Evolutionary conservation across 1,140 invertebrate genomes (phyloP).

Genomic region (Trichonephila clavipes): DNA sequence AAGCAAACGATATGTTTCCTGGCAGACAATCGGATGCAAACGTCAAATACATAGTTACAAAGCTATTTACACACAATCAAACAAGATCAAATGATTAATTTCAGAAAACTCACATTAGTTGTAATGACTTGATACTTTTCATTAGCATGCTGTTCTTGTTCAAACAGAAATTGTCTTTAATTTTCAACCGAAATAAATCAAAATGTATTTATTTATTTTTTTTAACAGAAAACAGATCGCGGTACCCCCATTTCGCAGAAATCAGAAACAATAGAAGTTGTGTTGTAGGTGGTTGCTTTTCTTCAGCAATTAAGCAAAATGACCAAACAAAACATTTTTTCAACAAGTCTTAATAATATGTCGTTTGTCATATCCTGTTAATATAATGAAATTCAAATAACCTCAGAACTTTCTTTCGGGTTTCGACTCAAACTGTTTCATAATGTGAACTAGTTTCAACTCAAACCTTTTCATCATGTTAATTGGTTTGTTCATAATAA

Average conservation of each 20-base stretch:
- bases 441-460: too few species aligned
- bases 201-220: constrained; percentile 19
- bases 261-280: constrained; percentile 48
- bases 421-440: too few species aligned
- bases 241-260: constrained; percentile 56
- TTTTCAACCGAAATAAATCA: background rate
- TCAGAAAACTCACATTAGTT: background rate
- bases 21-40: background rate
- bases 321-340: too few species aligned
- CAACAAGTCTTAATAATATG: too few species aligned
- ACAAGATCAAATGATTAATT: background rate
- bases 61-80: constrained; percentile 4
- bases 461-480: too few species aligned
- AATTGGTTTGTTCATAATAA: too few species aligned
- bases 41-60: background rate
- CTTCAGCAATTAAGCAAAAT: too few species aligned
- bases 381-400: too few species aligned
- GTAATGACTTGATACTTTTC: background rate
- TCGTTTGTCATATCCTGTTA: too few species aligned
- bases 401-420: too few species aligned
- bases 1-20: background rate
- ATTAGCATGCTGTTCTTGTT: background rate
- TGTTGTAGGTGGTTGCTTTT: background rate
- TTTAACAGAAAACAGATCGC: constrained; percentile 57
- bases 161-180: background rate